phyloP scores from a whole-genome alignment of 1,140 invertebrate species.

The Saxidomus purpurata region DNA sequence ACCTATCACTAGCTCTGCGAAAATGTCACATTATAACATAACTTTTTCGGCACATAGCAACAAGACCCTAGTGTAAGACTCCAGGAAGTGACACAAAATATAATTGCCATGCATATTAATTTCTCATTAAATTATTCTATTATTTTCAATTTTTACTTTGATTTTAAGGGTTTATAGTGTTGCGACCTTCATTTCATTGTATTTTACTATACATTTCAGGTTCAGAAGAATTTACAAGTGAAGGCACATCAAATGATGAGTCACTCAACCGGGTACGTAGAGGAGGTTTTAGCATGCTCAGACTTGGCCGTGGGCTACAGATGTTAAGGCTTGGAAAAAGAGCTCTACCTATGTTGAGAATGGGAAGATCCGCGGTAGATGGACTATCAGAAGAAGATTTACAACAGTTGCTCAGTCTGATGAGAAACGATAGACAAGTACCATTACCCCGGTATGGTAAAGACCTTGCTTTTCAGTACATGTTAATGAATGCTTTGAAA shows the following conservation, averaged over 20 bases:
- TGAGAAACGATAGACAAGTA: conserved; percentile 67
- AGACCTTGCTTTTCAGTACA: conserved; percentile 53
- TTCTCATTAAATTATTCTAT: too few species aligned
- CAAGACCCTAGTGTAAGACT: too few species aligned
- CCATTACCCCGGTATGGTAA: conserved; percentile 77
- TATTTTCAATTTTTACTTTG: too few species aligned
- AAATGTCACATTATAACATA: too few species aligned
- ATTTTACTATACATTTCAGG: too few species aligned
- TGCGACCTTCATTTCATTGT: too few species aligned
- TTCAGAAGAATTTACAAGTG: conserved; percentile 52
- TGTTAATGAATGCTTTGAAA: conserved; percentile 61
- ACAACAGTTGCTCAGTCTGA: conserved; percentile 48
- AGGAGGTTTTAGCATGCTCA: conserved; percentile 78
- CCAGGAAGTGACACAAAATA: too few species aligned
- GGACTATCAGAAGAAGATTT: conserved; percentile 28
- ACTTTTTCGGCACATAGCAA: too few species aligned
- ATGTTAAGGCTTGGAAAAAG: conserved; percentile 79
- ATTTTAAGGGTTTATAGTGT: too few species aligned
- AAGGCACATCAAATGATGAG: conserved; percentile 35
- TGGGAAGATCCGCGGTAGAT: conserved; percentile 60
- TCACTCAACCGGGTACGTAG: conserved; percentile 72
- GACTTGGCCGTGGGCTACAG: conserved; percentile 79
- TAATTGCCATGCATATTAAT: too few species aligned
- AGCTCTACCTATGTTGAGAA: conserved; percentile 68
- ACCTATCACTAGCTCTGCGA: too few species aligned